A percentile compares a stretch with the other conserved stretches of the same genome.
phyloP scores from a whole-genome alignment of 2,113 vertebrate species.

The Xiphias gladius region DNA sequence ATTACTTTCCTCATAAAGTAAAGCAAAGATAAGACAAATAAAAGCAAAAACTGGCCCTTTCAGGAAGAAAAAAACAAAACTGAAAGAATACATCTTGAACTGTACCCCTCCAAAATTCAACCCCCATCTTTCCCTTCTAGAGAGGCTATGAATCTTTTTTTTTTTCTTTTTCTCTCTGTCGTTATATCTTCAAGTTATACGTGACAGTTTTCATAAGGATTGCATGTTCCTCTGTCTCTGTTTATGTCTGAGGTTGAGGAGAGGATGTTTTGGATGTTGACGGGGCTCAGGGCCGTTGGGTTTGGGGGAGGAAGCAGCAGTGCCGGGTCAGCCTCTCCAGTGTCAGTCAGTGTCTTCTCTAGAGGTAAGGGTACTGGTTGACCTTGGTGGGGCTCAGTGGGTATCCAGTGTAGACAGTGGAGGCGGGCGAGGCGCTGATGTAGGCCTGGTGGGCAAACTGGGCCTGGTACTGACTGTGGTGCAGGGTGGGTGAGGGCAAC shows the following conservation, averaged over 20 bases:
- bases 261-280: slow-evolving; percentile 62
- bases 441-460: slow-evolving; percentile 99
- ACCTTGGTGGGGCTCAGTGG: slow-evolving; percentile 99
- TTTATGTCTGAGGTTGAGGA: slow-evolving; percentile 74
- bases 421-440: slow-evolving; percentile 98
- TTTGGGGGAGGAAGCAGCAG: slow-evolving; percentile 64
- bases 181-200: slow-evolving; percentile 84
- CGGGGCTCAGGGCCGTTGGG: slow-evolving; percentile 38
- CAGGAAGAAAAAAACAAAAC: slow-evolving; percentile 22
- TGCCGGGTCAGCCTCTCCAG: slow-evolving; percentile 81
- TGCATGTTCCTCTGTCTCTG: slow-evolving; percentile 80
- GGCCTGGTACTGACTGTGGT: slow-evolving; percentile 96
- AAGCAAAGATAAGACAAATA: slow-evolving; percentile 48
- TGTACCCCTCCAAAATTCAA: slow-evolving; percentile 65
- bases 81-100: slow-evolving; percentile 65
- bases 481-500: slow-evolving; percentile 95
- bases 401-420: slow-evolving; percentile 99
- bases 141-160: slow-evolving; percentile 65
- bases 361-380: slow-evolving; percentile 99
- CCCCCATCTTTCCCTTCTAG: slow-evolving; percentile 56
- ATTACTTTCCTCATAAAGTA: slow-evolving; percentile 46
- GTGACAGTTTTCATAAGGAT: slow-evolving; percentile 78
- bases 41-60: slow-evolving; percentile 82
- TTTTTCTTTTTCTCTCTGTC: slow-evolving; percentile 70
- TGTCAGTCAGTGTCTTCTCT: slow-evolving; percentile 85